Percentiles rank a stretch among this genome's conserved stretches.
These are phyloP conservation scores for Diplodus puntazzo DNA, from an alignment of 2,797 vertebrate genomes.

Conservation along the genomic window DNA sequence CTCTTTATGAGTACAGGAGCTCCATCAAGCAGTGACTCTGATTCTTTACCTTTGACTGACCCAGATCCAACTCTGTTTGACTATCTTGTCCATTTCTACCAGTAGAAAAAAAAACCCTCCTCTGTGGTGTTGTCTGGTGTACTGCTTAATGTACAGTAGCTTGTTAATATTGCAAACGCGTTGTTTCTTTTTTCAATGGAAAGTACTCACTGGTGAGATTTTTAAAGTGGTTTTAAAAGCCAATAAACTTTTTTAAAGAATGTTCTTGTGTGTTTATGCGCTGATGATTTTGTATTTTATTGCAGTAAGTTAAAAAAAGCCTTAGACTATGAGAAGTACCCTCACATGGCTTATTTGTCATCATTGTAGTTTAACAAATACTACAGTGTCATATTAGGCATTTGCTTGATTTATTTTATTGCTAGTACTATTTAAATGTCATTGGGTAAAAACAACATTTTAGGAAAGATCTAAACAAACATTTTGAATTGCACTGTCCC, in stretches of 20 bases:
- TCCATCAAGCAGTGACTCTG: constrained; percentile 91
- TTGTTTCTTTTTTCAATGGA: constrained; percentile 98
- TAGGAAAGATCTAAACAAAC: background rate
- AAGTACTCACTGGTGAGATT: constrained; percentile 99
- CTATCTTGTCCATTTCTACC: constrained; percentile 93
- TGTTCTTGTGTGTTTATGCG: constrained; percentile 43
- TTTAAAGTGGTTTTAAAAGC: constrained; percentile 99
- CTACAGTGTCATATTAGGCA: background rate
- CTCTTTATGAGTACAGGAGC: constrained; percentile 91
- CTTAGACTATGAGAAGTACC: constrained; percentile 12
- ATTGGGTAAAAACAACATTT: background rate
- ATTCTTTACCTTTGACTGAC: constrained; percentile 91
- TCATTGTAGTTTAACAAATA: constrained; percentile 12
- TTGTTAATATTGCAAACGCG: constrained; percentile 97
- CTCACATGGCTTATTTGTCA: constrained; percentile 13
- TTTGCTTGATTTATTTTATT: constrained; percentile 6
- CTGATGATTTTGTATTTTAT: constrained; percentile 48
- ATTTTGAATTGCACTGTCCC: background rate
- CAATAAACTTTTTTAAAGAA: constrained; percentile 97
- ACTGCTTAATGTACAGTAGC: constrained; percentile 99
- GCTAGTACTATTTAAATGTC: background rate
- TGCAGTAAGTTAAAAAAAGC: constrained; percentile 30
- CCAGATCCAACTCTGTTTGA: constrained; percentile 87
- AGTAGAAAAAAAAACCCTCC: constrained; percentile 89
- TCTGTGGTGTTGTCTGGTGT: constrained; percentile 96